Percentiles rank a stretch among this genome's conserved stretches.
These are phyloP conservation scores for Chauna torquata DNA, from an alignment of 2,113 vertebrate species.

Conservation along the genomic window DNA sequence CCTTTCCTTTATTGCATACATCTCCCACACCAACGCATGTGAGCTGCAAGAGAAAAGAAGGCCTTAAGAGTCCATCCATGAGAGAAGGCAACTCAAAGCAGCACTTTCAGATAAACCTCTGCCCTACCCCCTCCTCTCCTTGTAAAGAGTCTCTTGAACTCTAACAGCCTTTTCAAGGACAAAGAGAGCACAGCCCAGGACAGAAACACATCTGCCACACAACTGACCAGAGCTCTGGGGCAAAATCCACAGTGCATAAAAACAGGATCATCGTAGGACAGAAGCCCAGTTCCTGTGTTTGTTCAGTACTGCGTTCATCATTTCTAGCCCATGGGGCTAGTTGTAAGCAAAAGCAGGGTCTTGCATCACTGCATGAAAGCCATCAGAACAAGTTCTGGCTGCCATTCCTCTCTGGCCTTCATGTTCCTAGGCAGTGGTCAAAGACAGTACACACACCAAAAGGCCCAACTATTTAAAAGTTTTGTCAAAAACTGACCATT, in stretches of 20 bases:
- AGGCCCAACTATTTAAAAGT: not conserved
- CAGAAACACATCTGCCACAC: not conserved
- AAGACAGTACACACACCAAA: not conserved
- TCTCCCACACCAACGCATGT: constrained; percentile 95
- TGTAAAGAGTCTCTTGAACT: not conserved
- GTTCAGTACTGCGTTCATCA: not conserved
- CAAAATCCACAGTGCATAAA: not conserved
- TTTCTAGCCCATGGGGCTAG: not conserved
- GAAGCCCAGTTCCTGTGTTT: not conserved
- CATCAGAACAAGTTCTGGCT: not conserved
- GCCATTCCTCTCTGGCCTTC: not conserved
- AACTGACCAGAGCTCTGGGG: not conserved
- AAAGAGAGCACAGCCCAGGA: not conserved
- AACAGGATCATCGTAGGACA: not conserved
- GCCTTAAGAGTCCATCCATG: not conserved
- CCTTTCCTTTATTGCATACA: constrained; percentile 95
- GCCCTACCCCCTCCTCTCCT: not conserved
- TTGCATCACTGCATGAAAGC: not conserved
- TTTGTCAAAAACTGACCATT: constrained; percentile 83
- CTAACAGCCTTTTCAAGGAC: not conserved
- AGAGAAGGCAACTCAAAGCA: not conserved
- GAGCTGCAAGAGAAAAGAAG: constrained; percentile 80
- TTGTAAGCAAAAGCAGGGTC: not conserved
- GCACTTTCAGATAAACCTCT: not conserved
- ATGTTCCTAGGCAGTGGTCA: not conserved